phyloP scores from a whole-genome alignment of 2,888 invertebrate species.

The Drosophila mimica region DNA sequence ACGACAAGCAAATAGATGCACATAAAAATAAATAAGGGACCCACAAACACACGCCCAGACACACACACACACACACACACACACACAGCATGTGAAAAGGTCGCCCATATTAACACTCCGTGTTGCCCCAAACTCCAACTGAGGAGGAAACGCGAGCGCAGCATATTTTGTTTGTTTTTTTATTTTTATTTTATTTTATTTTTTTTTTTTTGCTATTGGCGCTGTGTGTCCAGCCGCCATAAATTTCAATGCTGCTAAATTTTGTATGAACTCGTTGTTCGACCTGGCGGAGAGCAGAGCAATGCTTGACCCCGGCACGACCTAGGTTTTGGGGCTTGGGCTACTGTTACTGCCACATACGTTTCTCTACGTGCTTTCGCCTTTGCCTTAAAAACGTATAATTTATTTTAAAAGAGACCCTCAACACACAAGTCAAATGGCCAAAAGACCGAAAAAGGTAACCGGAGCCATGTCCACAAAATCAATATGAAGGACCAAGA shows the following conservation, averaged over 20 bases:
- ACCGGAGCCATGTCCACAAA: conserved; percentile 40
- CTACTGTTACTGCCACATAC: conserved; percentile 13
- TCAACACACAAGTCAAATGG: conserved; percentile 54
- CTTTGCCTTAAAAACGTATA: conserved; percentile 77
- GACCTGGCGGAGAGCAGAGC: conserved; percentile 6
- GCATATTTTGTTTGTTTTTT: conserved; percentile 42
- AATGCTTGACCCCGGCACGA: conserved; percentile 39
- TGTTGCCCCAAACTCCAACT: conserved; percentile 4
- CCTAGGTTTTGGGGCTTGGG: conserved; percentile 11
- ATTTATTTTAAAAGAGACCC: conserved; percentile 77
- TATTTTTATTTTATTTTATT: conserved; percentile 1
- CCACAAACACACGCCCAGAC: conserved; percentile 3
- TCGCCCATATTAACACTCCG: conserved; percentile 69
- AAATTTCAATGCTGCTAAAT: conserved; percentile 79
- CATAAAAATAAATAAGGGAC: conserved; percentile 80
- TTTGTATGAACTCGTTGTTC: conserved; percentile 64
- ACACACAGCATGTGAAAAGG: conserved; percentile 40
- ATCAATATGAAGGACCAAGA: conserved; percentile 72
- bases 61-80: conserved; percentile 15
- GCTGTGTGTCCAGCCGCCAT: conserved; percentile 76
- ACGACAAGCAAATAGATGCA: conserved; percentile 76
- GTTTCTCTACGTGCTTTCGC: conserved; percentile 58
- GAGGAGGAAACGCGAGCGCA: conserved; percentile 53
- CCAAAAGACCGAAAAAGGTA: conserved; percentile 25
- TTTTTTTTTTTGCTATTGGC: conserved; percentile 60